Conservation (phyloP, 2,113 vertebrate genomes). For the Desmodus rotundus region DNA sequence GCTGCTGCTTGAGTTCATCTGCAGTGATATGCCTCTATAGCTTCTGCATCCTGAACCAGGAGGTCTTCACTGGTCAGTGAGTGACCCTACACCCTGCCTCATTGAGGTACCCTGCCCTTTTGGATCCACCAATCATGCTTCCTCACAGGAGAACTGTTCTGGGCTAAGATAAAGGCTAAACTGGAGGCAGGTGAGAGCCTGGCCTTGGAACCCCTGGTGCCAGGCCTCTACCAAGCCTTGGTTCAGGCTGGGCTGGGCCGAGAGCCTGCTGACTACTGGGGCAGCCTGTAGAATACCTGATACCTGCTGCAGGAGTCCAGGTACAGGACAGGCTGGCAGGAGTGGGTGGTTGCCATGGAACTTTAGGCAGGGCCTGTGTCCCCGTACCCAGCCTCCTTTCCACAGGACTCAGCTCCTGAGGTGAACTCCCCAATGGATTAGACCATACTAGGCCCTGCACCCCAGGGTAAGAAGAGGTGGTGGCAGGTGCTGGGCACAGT, state of each 20-base stretch:
- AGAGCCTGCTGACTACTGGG: constrained; percentile 63
- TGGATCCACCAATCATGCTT: background rate
- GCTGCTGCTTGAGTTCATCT: constrained; percentile 81
- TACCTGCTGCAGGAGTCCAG: constrained; percentile 65
- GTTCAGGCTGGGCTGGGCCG: constrained; percentile 73
- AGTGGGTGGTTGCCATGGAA: background rate
- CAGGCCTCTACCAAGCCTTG: constrained; percentile 74
- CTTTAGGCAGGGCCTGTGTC: background rate
- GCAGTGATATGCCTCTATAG: constrained; percentile 76
- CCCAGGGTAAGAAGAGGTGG: background rate
- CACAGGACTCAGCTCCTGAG: constrained; percentile 25
- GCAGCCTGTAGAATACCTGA: constrained; percentile 74
- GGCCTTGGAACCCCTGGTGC: constrained; percentile 65
- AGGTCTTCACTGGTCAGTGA: constrained; percentile 80
- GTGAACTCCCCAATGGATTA: background rate
- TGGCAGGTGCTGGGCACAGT: background rate
- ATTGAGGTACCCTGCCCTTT: background rate
- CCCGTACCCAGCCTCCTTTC: background rate
- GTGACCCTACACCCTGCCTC: background rate
- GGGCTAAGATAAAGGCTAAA: constrained; percentile 76
- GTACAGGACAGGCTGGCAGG: background rate
- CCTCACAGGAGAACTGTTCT: constrained; percentile 77
- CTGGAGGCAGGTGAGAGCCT: constrained; percentile 75
- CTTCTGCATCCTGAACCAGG: constrained; percentile 79
- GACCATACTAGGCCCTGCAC: background rate